Base-by-base conservation (phyloP, 92 coral and sea anemone genomes). In the Porites lobata region DNA sequence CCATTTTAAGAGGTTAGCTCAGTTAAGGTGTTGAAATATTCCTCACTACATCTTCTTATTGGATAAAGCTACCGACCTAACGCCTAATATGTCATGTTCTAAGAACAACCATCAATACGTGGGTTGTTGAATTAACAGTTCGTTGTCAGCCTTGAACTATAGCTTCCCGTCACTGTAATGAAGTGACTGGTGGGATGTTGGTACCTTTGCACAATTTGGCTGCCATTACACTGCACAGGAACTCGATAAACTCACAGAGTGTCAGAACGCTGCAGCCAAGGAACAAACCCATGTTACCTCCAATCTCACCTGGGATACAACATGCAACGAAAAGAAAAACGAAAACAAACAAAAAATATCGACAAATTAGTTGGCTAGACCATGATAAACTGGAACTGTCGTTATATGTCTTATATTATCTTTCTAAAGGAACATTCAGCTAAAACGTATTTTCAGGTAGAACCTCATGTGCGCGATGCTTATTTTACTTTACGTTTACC, bases 231-330 rank as follows among this genome's bases (percentile, higher is more conserved):
- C 50, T 2, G 7, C 50, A 64, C 15, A 69, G 76, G 54, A 83
- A 70, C 32, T 83, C 87, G 6, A 83, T 50, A 57, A 83, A 71
- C 80, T 83, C 87, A 38, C 51, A 71, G 62, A 83, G 62, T n/a
- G 87, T 83, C 3, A 83, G 64, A 38, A 72, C 57, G 22, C 87
- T 83, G 62, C 87, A 71, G 57, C 87, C 87, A 32, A 83, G 87
- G 38, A 83, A 54, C 58, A 83, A 54, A 43, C 87, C 87, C 79
- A 83, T 72, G 47, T 83, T 83, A 50, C 87, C 87, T 58, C 87
- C 87, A 38, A 70, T 21, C 43, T 83, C 87, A 8, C 87, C 87
- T 83, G 58, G 18, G 6, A 76, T 7, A 77, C 29, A 77, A 7
- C 32, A 7, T n/a, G 32, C 20, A 38, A 69, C 32, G 4, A 71